Percentiles rank a stretch among this genome's conserved stretches.
Evolutionary conservation across 2,113 vertebrate genomes (phyloP).

Genomic region (Alethe castanea): DNA sequence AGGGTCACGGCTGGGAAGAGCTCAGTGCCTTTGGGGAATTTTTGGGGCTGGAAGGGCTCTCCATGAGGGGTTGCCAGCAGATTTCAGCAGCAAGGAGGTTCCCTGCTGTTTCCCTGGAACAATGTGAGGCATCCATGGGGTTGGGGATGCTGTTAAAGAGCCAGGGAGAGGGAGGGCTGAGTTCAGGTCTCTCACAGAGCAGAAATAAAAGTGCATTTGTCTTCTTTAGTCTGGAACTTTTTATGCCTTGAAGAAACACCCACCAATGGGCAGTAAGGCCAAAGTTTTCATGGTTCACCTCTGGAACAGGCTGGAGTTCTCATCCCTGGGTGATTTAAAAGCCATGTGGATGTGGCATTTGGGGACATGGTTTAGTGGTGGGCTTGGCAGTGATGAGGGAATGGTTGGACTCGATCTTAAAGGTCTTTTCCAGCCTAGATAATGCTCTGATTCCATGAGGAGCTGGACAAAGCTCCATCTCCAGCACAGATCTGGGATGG

Average conservation of each 20-base stretch:
- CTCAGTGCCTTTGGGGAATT: too few species aligned
- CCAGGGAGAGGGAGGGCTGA: neutral
- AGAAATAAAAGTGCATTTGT: neutral
- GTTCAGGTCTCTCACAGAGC: neutral
- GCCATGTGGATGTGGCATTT: neutral
- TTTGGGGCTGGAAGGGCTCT: neutral
- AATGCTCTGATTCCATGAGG: neutral
- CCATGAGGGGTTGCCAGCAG: neutral
- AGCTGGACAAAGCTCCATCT: neutral
- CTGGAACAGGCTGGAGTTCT: neutral
- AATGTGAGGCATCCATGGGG: neutral
- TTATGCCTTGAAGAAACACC: neutral
- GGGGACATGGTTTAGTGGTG: neutral
- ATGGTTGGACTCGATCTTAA: neutral
- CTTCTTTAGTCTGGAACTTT: neutral
- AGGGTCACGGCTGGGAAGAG: neutral
- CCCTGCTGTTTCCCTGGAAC: neutral
- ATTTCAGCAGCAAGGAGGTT: neutral
- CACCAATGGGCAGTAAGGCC: neutral
- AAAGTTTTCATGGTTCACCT: neutral
- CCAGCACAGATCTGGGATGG: neutral
- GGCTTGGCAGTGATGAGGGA: neutral
- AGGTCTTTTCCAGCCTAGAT: neutral
- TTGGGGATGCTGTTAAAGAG: neutral
- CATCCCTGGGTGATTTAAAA: neutral